Evolutionary conservation across 2,888 invertebrate species (phyloP).

Genomic region (Andrena hattorfiana): DNA sequence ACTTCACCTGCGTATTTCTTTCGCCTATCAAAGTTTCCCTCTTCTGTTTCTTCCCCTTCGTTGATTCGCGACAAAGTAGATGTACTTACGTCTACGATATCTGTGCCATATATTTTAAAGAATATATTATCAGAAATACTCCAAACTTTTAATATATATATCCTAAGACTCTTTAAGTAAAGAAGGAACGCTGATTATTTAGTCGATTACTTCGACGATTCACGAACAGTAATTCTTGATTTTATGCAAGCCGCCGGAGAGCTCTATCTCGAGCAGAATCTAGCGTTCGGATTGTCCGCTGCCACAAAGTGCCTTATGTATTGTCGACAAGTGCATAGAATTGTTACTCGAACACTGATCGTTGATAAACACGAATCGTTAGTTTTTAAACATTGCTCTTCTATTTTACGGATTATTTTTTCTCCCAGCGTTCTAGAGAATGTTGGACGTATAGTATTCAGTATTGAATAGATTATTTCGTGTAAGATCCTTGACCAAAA

Average conservation of each 20-base stretch:
- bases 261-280: not conserved
- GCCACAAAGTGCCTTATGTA: constrained; percentile 10
- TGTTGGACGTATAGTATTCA: constrained; percentile 32
- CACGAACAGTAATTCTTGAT: too few relatives aligned
- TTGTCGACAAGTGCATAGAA: not conserved
- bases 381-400: constrained; percentile 22
- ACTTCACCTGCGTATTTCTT: constrained; percentile 2
- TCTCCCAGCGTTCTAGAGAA: constrained; percentile 23
- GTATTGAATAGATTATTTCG: constrained; percentile 50
- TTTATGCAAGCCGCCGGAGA: too few relatives aligned
- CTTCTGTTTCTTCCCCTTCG: not conserved
- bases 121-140: not conserved
- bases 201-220: too few relatives aligned
- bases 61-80: not conserved
- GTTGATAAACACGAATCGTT: constrained; percentile 31
- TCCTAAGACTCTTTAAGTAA: not conserved
- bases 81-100: not conserved
- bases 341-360: constrained; percentile 51
- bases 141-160: not conserved
- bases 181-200: too few relatives aligned
- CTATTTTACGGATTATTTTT: constrained; percentile 36
- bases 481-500: constrained; percentile 48
- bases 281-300: not conserved
- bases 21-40: not conserved
- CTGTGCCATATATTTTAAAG: constrained; percentile 22